Conservation (phyloP, 2,888 invertebrate species). For the Stenurella melanura region DNA sequence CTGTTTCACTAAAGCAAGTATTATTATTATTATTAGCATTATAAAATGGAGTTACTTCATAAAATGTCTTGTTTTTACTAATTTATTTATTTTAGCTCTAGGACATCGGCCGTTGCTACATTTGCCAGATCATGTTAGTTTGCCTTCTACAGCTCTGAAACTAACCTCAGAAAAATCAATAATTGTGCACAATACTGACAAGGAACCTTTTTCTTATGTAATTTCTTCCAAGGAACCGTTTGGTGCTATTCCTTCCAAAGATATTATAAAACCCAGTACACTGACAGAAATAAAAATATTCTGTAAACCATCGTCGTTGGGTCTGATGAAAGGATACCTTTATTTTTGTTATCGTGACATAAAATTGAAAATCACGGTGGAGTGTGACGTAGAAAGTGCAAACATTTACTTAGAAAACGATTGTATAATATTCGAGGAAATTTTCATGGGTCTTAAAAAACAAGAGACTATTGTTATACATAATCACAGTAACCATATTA, state of each 20-base stretch:
- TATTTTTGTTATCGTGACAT: constrained; percentile 41
- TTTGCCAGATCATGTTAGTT: constrained; percentile 76
- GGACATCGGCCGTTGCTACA: constrained; percentile 77
- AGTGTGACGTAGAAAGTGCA: constrained; percentile 73
- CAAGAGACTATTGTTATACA: constrained; percentile 73
- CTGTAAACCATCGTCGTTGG: constrained; percentile 72
- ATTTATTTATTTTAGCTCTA: constrained; percentile 71
- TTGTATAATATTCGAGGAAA: constrained; percentile 75
- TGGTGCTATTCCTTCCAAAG: constrained; percentile 75
- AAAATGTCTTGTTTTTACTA: background rate
- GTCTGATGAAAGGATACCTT: constrained; percentile 31
- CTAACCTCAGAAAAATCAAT: constrained; percentile 73
- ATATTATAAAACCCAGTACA: constrained; percentile 74
- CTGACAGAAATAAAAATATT: constrained; percentile 74
- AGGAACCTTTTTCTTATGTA: constrained; percentile 73
- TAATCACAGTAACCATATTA: constrained; percentile 76
- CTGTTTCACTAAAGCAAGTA: no score
- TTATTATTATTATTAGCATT: no score
- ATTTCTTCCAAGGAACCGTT: constrained; percentile 74
- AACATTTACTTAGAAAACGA: constrained; percentile 75
- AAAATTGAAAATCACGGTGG: constrained; percentile 66
- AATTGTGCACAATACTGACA: constrained; percentile 76
- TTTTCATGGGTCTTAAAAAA: constrained; percentile 76
- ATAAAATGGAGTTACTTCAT: no score
- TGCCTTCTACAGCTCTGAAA: constrained; percentile 76